Base-by-base conservation (phyloP, 2,113 vertebrate genomes). In the Melanostigma gelatinosum region DNA sequence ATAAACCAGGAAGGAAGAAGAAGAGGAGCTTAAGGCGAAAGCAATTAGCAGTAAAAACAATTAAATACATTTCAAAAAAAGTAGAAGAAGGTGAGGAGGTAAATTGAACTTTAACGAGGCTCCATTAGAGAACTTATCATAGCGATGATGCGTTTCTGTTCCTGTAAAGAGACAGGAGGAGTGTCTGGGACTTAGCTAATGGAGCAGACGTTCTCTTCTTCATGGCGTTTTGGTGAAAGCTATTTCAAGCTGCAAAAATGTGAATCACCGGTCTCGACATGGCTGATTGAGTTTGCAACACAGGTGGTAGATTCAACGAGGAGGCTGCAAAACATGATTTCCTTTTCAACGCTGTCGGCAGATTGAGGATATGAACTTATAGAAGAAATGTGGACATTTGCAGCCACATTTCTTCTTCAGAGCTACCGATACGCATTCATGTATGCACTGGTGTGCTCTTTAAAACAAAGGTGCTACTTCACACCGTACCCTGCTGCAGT, bases 1-100 rank as follows among this genome's bases (percentile, higher is more conserved):
- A 63, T 58, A 44, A 72, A 84, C 72, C 50, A 62, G 27, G 52
- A 75, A 46, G 60, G n/a, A 16, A n/a, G 42, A 16, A 54, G 68
- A 52, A 40, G 15, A 42, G 27, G 15, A 65, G 60, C 70, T 68
- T 7, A 4, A 44, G 64, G 63, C 4, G 0, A 27, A 48, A 42
- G 57, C 69, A 50, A 63, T 57, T 10, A 54, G 32, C 15, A 67
- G 6, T 9, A 55, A 38, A 29, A 34, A 32, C 8, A 50, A 20
- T 34, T 34, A 20, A 20, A 20, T 50, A 50, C 24, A n/a, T 46
- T 1, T 15, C 5, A 38, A 18, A 22, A 72, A 46, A 62, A 22
- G 40, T 3, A 57, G n/a, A 11, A 13, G 34, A 62, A 65, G 13
- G 42, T 40, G 22, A 50, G 18, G 44, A 20, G n/a, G 38, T 72